Base-by-base conservation (phyloP, 2,888 invertebrate species). In the Erannis defoliaria region DNA sequence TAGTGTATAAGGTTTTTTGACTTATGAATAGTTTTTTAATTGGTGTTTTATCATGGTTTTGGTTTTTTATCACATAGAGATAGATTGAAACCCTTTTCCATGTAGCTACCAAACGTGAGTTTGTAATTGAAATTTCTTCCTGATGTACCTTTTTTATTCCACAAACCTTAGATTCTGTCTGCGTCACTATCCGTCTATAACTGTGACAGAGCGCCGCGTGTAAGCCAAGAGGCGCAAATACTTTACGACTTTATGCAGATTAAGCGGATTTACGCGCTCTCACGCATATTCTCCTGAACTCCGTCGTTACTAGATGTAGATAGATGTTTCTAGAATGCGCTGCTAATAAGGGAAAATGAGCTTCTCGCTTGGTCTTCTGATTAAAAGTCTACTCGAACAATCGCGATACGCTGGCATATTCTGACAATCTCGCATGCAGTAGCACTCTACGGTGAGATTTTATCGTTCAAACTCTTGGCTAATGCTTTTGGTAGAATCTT, bases 181-280 rank as follows among this genome's bases (percentile, higher is more conserved):
- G 16, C 5, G 5, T 16, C 2, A 40, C 49, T 62, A 54, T 45
- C 14, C 16, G 35, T 51, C 48, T 50, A 53, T 40, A 45, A 40
- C 48, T 37, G 49, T 49, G 66, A 64, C 57, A 62, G 48, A 26
- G 33, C 50, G 45, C 33, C 51, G 56, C 42, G 51, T 53, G 51
- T 56, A 51, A 62, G 55, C 62, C 55, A 55, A 51, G 51, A 58
- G 54, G 60, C 62, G 63, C 61, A 63, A 70, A 66, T 68, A 66
- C 68, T 76, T 73, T 70, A 74, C 64, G 73, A 69, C 65, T 65
- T 73, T 71, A 73, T 72, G 68, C 65, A 72, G 70, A 77, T 77
- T 71, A 70, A 58, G 50, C 48, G 53, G 66, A 71, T 71, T 71
- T 69, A 66, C 70, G 64, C 71, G 62, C 55, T 38, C 64, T 69